Conservation (phyloP, 1,140 invertebrate species). For the Procambarus clarkii region DNA sequence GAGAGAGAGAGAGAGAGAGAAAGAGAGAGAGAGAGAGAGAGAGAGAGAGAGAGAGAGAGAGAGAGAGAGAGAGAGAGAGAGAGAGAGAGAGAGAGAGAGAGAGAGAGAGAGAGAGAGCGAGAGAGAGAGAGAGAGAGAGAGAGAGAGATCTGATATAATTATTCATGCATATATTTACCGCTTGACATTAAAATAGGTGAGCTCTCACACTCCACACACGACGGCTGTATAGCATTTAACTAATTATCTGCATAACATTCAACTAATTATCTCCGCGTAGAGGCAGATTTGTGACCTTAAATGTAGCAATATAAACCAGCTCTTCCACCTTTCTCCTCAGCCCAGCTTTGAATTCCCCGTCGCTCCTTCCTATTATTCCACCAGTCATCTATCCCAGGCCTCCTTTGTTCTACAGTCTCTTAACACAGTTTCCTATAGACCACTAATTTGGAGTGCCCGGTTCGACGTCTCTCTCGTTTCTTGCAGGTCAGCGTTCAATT, state of each 20-base stretch:
- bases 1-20: background rate
- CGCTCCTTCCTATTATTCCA: too few species aligned
- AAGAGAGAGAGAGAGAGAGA: background rate
- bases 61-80: background rate
- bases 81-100: background rate
- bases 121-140: too few species aligned
- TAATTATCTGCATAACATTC: too few species aligned
- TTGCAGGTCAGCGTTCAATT: too few species aligned
- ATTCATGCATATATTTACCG: background rate
- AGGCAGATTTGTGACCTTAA: constrained; percentile 1
- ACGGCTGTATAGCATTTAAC: background rate
- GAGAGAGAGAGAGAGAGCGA: background rate
- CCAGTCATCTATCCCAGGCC: too few species aligned
- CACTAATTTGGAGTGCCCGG: too few species aligned
- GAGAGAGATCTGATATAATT: too few species aligned
- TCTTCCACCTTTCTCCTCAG: too few species aligned
- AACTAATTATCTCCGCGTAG: background rate
- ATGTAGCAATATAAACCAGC: background rate
- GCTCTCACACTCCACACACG: background rate
- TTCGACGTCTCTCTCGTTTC: too few species aligned
- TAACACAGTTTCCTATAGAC: too few species aligned
- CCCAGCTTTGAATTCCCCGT: too few species aligned
- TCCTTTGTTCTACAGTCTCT: too few species aligned
- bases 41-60: background rate
- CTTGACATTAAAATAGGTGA: background rate